Conservation (phyloP, 2,888 invertebrate genomes). For the Vanessa cardui region DNA sequence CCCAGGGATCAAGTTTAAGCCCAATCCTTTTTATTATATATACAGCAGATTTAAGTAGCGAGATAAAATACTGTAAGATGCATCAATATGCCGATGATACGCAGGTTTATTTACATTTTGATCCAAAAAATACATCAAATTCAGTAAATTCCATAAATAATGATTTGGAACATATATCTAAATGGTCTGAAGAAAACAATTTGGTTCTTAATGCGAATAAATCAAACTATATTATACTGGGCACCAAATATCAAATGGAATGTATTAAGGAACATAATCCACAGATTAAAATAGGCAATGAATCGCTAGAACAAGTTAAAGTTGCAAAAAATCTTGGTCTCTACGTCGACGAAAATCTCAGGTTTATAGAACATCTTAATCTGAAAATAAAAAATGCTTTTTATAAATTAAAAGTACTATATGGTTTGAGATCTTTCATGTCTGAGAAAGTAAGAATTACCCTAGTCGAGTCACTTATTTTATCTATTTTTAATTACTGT, state of each 20-base stretch:
- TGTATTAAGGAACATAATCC: slow-evolving; percentile 1
- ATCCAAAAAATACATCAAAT: not conserved
- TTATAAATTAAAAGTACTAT: slow-evolving; percentile 5
- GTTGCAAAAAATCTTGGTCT: slow-evolving; percentile 6
- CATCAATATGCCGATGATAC: slow-evolving; percentile 14
- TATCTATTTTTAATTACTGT: slow-evolving; percentile 2
- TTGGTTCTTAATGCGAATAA: slow-evolving; percentile 8
- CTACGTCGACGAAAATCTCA: not conserved
- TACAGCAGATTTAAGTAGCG: not conserved
- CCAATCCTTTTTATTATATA: slow-evolving; percentile 10
- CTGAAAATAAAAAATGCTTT: slow-evolving; percentile 7
- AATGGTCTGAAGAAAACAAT: slow-evolving; percentile 13
- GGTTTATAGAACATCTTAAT: not conserved
- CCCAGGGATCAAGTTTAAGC: slow-evolving; percentile 17
- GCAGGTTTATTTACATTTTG: slow-evolving; percentile 5
- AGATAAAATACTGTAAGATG: not conserved
- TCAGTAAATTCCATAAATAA: slow-evolving; percentile 6
- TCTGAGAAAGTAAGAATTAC: not conserved
- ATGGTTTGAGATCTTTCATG: not conserved
- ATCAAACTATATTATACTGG: slow-evolving; percentile 8
- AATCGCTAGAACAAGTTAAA: not conserved
- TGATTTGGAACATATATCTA: slow-evolving; percentile 2
- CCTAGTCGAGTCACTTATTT: not conserved
- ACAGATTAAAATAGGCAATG: too few species aligned
- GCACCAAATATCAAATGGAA: not conserved